phyloP scores from a whole-genome alignment of 2,113 vertebrate genomes.

The human region GRCh38 chrX:126451001-126451500 shows the following conservation, averaged over 20 bases:
- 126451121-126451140: neutral
- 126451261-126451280: neutral
- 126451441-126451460: neutral
- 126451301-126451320: neutral
- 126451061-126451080: constrained; percentile 10
- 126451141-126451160: neutral
- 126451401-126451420: neutral
- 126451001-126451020: constrained; percentile 32
- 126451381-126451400: neutral
- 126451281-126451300: neutral
- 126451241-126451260: neutral
- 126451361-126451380: neutral
- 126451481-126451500: neutral
- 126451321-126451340: neutral
- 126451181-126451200: neutral
- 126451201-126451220: neutral
- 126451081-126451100: constrained; percentile 13
- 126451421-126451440: neutral
- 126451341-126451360: neutral
- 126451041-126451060: neutral
- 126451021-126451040: constrained; percentile 18
- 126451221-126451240: neutral
- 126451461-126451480: neutral
- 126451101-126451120: neutral
- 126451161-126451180: neutral